Conservation (phyloP, 2,888 invertebrate genomes). For the Xylota segnis region DNA sequence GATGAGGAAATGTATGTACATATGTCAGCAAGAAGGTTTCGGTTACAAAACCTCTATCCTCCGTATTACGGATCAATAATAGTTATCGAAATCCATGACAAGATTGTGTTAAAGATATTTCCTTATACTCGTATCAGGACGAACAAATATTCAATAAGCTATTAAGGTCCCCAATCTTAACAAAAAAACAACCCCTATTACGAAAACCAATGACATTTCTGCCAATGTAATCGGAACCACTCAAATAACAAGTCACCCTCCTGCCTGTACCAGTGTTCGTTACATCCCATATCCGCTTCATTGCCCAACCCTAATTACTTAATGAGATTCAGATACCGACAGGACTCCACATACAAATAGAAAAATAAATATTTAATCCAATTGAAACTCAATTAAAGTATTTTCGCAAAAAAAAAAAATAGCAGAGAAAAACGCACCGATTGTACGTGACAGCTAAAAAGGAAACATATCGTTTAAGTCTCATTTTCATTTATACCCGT, state of each 20-base stretch:
- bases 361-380: conserved; percentile 39
- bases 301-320: conserved; percentile 32
- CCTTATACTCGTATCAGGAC: not conserved
- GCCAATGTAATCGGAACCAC: not conserved
- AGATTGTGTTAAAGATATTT: too few relatives aligned
- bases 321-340: conserved; percentile 23
- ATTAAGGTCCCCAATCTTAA: not conserved
- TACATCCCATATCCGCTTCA: conserved; percentile 8
- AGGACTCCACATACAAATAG: not conserved
- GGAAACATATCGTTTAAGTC: conserved; percentile 11
- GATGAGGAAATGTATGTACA: too few relatives aligned
- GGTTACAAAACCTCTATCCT: too few relatives aligned
- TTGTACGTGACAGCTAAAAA: conserved; percentile 23
- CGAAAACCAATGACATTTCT: not conserved
- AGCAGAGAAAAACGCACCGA: not conserved
- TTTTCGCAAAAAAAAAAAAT: not conserved
- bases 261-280: not conserved
- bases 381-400: conserved; percentile 33
- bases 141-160: not conserved
- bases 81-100: too few relatives aligned
- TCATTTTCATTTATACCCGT: conserved; percentile 13
- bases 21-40: too few relatives aligned
- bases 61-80: too few relatives aligned
- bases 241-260: not conserved
- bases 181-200: not conserved